Conservation (phyloP, 2,888 invertebrate species). For the Polymixis flavicincta region DNA sequence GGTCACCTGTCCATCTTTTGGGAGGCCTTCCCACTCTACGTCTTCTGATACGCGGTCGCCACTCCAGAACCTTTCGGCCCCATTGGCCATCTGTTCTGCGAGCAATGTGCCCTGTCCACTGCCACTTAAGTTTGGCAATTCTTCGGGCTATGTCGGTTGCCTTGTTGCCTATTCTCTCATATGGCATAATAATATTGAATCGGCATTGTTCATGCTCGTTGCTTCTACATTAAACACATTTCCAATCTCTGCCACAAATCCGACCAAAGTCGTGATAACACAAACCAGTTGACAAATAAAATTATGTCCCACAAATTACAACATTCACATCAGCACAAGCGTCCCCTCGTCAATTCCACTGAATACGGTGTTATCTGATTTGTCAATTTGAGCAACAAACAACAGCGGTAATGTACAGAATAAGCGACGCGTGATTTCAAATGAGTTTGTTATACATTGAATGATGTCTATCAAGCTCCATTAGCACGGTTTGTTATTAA, state of each 20-base stretch:
- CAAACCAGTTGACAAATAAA: slow-evolving; percentile 47
- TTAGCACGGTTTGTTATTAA: slow-evolving; percentile 40
- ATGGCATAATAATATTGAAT: slow-evolving; percentile 3
- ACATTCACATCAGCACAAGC: slow-evolving; percentile 10
- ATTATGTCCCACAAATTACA: slow-evolving; percentile 54
- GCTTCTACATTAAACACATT: slow-evolving; percentile 1
- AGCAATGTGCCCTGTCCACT: too few species aligned
- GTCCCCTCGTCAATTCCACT: slow-evolving; percentile 41
- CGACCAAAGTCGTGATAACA: slow-evolving; percentile 33
- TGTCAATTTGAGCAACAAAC: slow-evolving; percentile 61
- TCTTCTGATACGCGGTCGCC: too few species aligned
- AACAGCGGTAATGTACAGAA: slow-evolving; percentile 57
- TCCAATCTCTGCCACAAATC: slow-evolving; percentile 21
- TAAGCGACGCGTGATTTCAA: slow-evolving; percentile 46
- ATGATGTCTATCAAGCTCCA: slow-evolving; percentile 46
- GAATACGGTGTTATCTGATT: slow-evolving; percentile 55
- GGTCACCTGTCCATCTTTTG: too few species aligned
- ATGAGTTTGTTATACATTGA: slow-evolving; percentile 44
- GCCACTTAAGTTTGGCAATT: too few species aligned
- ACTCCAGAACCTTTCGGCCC: too few species aligned
- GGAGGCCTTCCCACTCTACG: too few species aligned
- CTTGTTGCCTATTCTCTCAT: too few species aligned
- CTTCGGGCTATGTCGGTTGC: too few species aligned
- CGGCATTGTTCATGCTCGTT: neutral
- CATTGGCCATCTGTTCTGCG: too few species aligned